phyloP scores from a whole-genome alignment of 2,797 vertebrate genomes.

The Myotis daubentonii region DNA sequence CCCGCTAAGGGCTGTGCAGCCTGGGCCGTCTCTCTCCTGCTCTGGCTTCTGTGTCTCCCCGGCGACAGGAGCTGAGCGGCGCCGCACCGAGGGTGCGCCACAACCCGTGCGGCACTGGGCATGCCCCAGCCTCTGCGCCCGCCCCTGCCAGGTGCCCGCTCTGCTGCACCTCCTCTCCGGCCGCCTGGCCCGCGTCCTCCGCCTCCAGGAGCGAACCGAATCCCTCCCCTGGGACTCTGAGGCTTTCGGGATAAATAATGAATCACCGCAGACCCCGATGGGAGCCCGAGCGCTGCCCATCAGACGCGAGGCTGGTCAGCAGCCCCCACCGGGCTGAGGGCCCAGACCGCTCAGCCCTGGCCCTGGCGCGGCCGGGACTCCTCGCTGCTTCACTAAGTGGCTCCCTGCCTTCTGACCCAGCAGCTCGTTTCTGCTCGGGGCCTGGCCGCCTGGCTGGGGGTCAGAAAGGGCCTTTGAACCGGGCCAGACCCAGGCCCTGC shows the following conservation, averaged over 20 bases:
- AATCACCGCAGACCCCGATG: conserved; percentile 62
- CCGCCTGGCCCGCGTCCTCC: neutral
- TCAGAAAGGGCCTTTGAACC: neutral
- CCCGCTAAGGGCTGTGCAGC: neutral
- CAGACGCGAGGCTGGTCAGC: conserved; percentile 50
- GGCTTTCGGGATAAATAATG: conserved; percentile 84
- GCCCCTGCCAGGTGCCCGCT: neutral
- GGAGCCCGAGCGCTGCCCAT: conserved; percentile 54
- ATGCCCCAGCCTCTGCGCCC: too few relatives aligned
- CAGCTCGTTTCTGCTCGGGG: conserved; percentile 50
- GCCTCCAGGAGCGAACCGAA: conserved; percentile 74
- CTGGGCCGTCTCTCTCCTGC: neutral
- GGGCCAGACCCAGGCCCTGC: neutral
- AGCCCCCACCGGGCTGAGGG: neutral
- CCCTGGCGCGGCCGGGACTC: conserved; percentile 58
- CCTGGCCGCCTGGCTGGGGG: neutral
- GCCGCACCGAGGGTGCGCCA: fast-evolving
- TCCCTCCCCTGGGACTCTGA: conserved; percentile 74
- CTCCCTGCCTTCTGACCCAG: conserved; percentile 54
- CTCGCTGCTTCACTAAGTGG: conserved; percentile 70
- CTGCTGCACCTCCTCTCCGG: neutral
- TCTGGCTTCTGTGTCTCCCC: neutral
- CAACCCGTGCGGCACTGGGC: too few relatives aligned
- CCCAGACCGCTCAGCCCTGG: conserved; percentile 60
- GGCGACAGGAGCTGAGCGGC: neutral